Evolutionary conservation across 2,113 vertebrate species (phyloP), one percentile per base, ranked within the genome.

Genomic region (Hemibagrus wyckioides): DNA sequence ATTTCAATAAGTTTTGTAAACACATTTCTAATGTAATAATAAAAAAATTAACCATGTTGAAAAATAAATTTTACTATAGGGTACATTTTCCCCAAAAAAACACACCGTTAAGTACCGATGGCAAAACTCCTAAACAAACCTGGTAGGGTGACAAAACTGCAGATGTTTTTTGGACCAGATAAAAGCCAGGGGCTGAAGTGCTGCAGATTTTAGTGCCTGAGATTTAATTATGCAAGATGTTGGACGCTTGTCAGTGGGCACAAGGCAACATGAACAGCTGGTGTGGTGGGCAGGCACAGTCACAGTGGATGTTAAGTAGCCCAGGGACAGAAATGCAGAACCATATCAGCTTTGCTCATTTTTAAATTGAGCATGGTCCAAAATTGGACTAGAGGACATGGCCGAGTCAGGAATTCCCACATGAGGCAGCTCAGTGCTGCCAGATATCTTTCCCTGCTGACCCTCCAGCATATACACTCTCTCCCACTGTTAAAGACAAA

Each of bases 301-400:
- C 82, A 90, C 88, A 89, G 87, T 76, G 88, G 87, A 88, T 89
- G 90, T 92, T 91, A 93, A 92, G 87, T 89, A 82, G 87, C 80
- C 87, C 21, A 65, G 81, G 91, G 84, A 82, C 48, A 85, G 86
- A 86, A 86, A 90, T 80, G 87, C 87, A 84, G 41, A 75, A 57
- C 73, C 83, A 77, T 80, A 83, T 73, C 77, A 79, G 77, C 87
- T 85, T 91, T 88, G 79, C 90, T 86, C 69, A 82, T 86, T 89
- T 90, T 86, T 71, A 89, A 88, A 88, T 87, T 90, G 88, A 86
- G 75, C 73, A 39, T 76, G 65, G n/a, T 89, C 75, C 69, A 81
- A 80, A 76, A 44, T 30, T 30, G 44, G 54, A 41, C 82, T 50
- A 84, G 73, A 90, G 73, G 56, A 83, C 82, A 88, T 71, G n/a